Percentiles rank a stretch among this genome's conserved stretches.
Evolutionary conservation across 2,888 invertebrate genomes (phyloP).

Genomic region (Acholoe squamosa): DNA sequence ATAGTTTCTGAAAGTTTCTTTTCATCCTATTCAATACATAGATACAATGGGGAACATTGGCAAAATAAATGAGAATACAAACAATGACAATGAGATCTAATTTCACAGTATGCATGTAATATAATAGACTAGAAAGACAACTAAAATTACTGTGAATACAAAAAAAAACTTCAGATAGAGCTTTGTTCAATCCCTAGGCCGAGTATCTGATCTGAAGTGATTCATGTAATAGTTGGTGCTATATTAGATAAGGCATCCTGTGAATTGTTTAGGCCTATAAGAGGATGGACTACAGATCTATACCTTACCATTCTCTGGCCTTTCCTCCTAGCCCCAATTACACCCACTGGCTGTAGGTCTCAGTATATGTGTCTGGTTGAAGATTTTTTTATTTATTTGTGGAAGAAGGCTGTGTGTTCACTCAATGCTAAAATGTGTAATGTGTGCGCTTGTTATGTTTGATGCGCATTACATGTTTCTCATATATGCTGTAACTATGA

Average conservation of each 20-base stretch:
- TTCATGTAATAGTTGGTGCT: conserved; percentile 14
- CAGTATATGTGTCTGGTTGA: not conserved
- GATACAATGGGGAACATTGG: no score
- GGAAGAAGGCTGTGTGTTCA: conserved; percentile 9
- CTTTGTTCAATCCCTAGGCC: not conserved
- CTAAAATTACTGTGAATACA: no score
- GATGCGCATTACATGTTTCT: not conserved
- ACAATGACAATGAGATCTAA: no score
- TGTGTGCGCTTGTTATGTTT: not conserved
- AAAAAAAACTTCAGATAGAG: not conserved
- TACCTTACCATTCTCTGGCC: conserved; percentile 18
- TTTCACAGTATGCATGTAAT: no score
- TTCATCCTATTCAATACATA: no score
- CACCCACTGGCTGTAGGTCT: not conserved
- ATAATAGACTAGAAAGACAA: no score
- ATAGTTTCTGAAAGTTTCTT: no score
- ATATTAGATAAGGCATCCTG: conserved; percentile 28
- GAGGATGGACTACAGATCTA: not conserved
- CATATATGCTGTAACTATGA: no score
- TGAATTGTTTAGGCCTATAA: not conserved
- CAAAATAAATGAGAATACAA: no score
- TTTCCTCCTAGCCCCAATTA: not conserved
- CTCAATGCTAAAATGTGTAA: not conserved
- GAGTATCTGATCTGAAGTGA: not conserved
- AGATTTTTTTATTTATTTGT: not conserved